Base-by-base conservation (phyloP, 2,113 vertebrate species). In the Lagopus leucura region DNA sequence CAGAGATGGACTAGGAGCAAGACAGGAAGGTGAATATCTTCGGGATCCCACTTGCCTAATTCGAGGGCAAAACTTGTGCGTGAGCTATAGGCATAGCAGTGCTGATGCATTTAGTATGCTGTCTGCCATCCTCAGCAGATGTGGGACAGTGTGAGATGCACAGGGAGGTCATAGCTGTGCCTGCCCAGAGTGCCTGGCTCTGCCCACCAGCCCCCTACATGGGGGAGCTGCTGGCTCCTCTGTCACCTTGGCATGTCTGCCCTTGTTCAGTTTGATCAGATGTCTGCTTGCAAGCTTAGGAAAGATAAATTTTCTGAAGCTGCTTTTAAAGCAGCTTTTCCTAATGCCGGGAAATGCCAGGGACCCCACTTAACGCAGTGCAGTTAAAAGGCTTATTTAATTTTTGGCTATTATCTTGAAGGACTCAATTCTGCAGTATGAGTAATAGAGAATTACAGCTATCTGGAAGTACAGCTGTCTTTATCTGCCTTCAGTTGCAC, bases 41-140 rank as follows among this genome's bases (percentile, higher is more conserved):
- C 60, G 61, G 74, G 11, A 27, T 58, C 7, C n/a, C 28, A 45
- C 11, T 75, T 76, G 10, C n/a, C 58, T 79, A 25, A 57, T 25
- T 12, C 0, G 0, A 14, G 18, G 13, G 20, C 3, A 73, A 84
- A 92, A 76, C n/a, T 79, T 1, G 0, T 0, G 6, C 15, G 2
- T 27, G 63, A 91, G 45, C 67, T 65, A 16, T 32, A 67, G 54
- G 67, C 20, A 79, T 1, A 2, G 3, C 54, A 54, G 7, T 22
- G 45, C 36, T 79, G 54, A 48, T 63, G 36, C 76, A 82, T 92
- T 92, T 73, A 76, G 15, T 70, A 76, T 58, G 45, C 45, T 76
- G 58, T 22, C 45, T 66, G 42, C 43, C 64, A 15, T 47, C 24
- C 71, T n/a, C 30, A 17, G 30, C 40, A 22, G 11, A 86, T 8